Conservation (phyloP, 1,140 invertebrate species). For the Venturia canescens region DNA sequence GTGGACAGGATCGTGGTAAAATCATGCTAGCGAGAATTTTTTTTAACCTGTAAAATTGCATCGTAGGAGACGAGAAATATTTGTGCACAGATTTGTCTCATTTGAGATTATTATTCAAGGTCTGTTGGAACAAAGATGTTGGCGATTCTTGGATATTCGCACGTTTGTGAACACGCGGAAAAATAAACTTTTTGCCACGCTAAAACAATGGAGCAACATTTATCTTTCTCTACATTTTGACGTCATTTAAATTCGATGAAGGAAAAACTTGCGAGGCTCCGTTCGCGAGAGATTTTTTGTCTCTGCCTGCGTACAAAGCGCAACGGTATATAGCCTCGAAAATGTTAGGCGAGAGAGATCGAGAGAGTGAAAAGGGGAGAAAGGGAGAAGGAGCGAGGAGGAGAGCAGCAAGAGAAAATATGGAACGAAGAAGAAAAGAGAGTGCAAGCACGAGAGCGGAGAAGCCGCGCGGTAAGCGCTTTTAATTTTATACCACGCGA, state of each 20-base stretch:
- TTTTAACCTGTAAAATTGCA: no score
- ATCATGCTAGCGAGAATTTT: neutral
- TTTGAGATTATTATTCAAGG: no score
- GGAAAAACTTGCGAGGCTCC: neutral
- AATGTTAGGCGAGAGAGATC: neutral
- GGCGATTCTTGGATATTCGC: no score
- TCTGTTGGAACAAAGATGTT: no score
- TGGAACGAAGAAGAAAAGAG: neutral
- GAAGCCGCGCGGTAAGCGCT: slow-evolving; percentile 37
- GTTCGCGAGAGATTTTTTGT: neutral
- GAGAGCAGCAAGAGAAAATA: neutral
- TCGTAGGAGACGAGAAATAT: no score
- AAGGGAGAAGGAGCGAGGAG: neutral
- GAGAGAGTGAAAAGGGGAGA: neutral
- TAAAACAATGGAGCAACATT: no score
- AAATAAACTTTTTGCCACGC: no score
- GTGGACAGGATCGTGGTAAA: neutral
- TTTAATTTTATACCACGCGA: slow-evolving; percentile 38
- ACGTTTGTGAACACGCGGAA: no score
- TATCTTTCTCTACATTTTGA: no score
- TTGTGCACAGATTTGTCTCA: no score
- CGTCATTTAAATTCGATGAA: no score
- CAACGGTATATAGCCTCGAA: slow-evolving; percentile 28
- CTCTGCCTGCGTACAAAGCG: slow-evolving; percentile 21
- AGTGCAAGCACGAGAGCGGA: slow-evolving; percentile 58